phyloP scores from a whole-genome alignment of 2,113 vertebrate genomes.

The Amphilophus citrinellus region DNA sequence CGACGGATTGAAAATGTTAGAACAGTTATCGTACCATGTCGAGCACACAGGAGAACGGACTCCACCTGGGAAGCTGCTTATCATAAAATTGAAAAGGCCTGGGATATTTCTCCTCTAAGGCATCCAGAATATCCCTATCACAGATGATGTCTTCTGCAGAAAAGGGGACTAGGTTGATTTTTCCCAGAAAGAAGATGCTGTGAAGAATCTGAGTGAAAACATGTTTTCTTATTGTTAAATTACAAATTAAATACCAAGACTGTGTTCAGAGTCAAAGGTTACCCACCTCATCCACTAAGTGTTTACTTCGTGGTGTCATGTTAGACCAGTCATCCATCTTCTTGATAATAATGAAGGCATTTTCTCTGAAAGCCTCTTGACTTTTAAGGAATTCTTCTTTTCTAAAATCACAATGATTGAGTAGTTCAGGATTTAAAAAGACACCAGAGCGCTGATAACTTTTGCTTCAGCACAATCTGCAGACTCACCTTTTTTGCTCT shows the following conservation, averaged over 20 bases:
- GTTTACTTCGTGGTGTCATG: background rate
- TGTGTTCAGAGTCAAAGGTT: background rate
- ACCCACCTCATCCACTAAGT: conserved; percentile 17
- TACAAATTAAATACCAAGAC: background rate
- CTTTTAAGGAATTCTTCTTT: background rate
- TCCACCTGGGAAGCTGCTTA: conserved; percentile 7
- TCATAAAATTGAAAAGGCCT: background rate
- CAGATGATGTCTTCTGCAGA: background rate
- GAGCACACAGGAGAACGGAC: conserved; percentile 33
- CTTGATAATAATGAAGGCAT: background rate
- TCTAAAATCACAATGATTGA: background rate
- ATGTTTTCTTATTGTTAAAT: background rate
- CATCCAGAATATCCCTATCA: fast-evolving
- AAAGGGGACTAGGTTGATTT: background rate
- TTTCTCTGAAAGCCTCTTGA: background rate
- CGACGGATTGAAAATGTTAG: too few relatives aligned
- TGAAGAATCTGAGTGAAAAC: conserved; percentile 25
- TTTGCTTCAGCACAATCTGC: background rate
- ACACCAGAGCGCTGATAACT: background rate
- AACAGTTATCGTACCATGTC: conserved; percentile 17
- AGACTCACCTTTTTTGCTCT: background rate
- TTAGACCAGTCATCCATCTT: background rate
- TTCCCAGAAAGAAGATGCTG: conserved; percentile 24
- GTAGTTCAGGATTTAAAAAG: background rate
- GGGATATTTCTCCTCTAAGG: fast-evolving